Percentiles rank a stretch among this genome's conserved stretches.
Conservation (phyloP, 2,888 invertebrate species). For the Drosophila putrida region DNA sequence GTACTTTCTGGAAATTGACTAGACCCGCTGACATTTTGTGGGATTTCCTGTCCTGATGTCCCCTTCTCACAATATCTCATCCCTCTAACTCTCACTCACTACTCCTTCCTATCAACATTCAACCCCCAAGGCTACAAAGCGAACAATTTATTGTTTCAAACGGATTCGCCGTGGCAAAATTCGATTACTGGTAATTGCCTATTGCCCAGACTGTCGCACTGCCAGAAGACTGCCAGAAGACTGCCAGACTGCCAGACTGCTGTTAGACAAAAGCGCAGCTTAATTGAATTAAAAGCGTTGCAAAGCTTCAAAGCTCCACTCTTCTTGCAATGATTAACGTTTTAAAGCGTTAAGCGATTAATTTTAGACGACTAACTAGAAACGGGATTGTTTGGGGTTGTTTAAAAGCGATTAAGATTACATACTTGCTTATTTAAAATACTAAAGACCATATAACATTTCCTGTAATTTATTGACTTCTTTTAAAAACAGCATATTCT, state of each 20-base stretch:
- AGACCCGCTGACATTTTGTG: conserved; percentile 18
- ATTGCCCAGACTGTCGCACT: conserved; percentile 36
- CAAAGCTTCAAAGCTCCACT: conserved; percentile 56
- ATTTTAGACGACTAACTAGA: conserved; percentile 20
- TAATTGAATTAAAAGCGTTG: conserved; percentile 74
- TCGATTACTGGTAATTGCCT: conserved; percentile 78
- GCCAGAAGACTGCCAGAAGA: neutral
- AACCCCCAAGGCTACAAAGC: conserved; percentile 33
- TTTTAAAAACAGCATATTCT: too few relatives aligned
- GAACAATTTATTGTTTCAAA: conserved; percentile 74
- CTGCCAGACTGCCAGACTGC: neutral
- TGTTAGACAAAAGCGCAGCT: conserved; percentile 61
- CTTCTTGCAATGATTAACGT: conserved; percentile 52
- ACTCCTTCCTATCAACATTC: conserved; percentile 18
- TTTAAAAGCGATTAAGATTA: too few relatives aligned
- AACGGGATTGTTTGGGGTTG: neutral
- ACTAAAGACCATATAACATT: too few relatives aligned
- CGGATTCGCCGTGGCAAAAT: conserved; percentile 64
- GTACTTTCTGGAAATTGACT: conserved; percentile 24
- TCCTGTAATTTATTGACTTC: too few relatives aligned
- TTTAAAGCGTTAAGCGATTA: conserved; percentile 66
- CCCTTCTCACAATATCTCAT: neutral
- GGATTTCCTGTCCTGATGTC: neutral
- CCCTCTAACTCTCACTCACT: too few relatives aligned
- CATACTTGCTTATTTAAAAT: too few relatives aligned